A percentile compares a stretch with the other conserved stretches of the same genome.
Evolutionary conservation across 2,113 vertebrate genomes (phyloP).

Genomic region (Rostratula benghalensis): DNA sequence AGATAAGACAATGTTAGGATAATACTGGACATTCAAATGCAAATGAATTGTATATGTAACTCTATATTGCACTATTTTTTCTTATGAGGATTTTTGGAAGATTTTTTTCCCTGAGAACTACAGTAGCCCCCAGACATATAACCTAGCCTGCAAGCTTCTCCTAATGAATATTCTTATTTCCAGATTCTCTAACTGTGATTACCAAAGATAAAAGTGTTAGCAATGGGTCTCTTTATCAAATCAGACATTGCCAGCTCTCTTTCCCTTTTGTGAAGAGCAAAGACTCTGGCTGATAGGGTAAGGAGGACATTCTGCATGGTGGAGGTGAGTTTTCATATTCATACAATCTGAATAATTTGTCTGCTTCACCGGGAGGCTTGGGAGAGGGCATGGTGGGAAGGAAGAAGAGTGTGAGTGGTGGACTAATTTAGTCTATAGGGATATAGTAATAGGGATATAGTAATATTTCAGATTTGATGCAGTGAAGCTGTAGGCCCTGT

Average conservation of each 20-base stretch:
- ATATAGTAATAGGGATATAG: too few species aligned
- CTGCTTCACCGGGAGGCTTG: background rate
- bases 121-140: background rate
- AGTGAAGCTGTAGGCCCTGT: background rate
- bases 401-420: background rate
- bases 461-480: background rate
- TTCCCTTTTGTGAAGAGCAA: background rate
- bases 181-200: background rate
- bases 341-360: background rate
- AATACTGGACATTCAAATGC: constrained; percentile 62
- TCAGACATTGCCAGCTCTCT: background rate
- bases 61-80: background rate
- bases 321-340: background rate
- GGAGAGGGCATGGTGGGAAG: background rate
- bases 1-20: constrained; percentile 67
- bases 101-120: background rate
- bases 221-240: background rate
- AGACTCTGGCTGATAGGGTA: background rate
- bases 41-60: constrained; percentile 50
- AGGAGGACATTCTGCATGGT: background rate
- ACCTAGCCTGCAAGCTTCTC: background rate
- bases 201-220: background rate
- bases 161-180: background rate
- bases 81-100: background rate
- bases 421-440: background rate